Evolutionary conservation across 1,140 invertebrate genomes (phyloP).

Genomic region (Brachionus sp.): DNA sequence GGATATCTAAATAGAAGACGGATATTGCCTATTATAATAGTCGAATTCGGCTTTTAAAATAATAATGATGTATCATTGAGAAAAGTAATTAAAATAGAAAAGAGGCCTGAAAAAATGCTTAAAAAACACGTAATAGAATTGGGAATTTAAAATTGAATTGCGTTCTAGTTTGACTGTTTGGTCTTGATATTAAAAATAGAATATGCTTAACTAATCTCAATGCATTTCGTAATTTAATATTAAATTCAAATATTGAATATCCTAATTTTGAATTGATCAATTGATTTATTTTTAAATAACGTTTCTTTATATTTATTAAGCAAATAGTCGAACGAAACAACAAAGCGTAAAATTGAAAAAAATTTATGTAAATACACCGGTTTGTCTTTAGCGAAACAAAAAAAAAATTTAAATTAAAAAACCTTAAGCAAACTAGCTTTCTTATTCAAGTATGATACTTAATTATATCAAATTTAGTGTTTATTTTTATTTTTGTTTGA

Average conservation of each 20-base stretch:
- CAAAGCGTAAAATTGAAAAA: slow-evolving; percentile 25
- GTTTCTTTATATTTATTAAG: slow-evolving; percentile 1
- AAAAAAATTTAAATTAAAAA: background rate
- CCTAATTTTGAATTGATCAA: background rate
- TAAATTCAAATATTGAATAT: slow-evolving; percentile 38
- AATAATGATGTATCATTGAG: background rate
- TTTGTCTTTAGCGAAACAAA: background rate
- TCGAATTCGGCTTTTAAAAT: background rate
- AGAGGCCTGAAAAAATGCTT: background rate
- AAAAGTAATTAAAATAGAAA: background rate
- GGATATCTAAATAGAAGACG: background rate
- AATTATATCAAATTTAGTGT: slow-evolving; percentile 34
- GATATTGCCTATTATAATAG: background rate
- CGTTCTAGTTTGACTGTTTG: background rate
- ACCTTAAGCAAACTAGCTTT: slow-evolving; percentile 14
- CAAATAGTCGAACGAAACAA: background rate
- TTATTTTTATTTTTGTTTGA: background rate
- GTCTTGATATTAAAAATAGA: background rate
- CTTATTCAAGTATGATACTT: slow-evolving; percentile 31
- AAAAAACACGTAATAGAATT: background rate
- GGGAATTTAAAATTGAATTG: background rate
- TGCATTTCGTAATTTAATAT: slow-evolving; percentile 28
- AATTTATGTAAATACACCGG: slow-evolving; percentile 10
- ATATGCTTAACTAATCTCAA: slow-evolving; percentile 11
- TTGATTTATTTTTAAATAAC: slow-evolving; percentile 17